Conservation (phyloP, 2,797 vertebrate species). For the Antrozous pallidus region DNA sequence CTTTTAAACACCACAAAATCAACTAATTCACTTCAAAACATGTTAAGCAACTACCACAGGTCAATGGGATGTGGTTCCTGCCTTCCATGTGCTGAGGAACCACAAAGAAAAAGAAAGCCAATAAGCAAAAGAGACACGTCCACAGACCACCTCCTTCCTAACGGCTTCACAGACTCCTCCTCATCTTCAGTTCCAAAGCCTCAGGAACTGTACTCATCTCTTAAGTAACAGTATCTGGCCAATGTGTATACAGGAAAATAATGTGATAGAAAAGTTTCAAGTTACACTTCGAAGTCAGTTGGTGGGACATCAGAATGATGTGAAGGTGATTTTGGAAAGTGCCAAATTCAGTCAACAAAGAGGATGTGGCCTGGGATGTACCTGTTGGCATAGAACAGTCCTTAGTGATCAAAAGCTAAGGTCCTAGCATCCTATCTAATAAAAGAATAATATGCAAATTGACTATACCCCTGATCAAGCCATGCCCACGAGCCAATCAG, state of each 20-base stretch:
- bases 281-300: not conserved
- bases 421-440: too few species aligned
- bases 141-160: not conserved
- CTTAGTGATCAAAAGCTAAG: not conserved
- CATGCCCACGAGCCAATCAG: too few species aligned
- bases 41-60: not conserved
- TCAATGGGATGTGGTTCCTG: not conserved
- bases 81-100: not conserved
- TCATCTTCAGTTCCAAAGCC: not conserved
- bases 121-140: fast-evolving
- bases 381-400: not conserved
- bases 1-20: not conserved
- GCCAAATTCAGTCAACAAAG: not conserved
- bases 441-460: too few species aligned
- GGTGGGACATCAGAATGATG: not conserved
- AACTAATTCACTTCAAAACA: not conserved
- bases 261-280: not conserved
- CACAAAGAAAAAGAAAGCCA: not conserved
- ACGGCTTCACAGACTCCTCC: not conserved
- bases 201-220: not conserved
- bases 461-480: too few species aligned
- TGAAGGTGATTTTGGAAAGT: not conserved
- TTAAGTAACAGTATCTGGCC: not conserved
- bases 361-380: not conserved
- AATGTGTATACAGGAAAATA: not conserved